Evolutionary conservation across 2,113 vertebrate species (phyloP).

Genomic region (Hiodon alosoides): DNA sequence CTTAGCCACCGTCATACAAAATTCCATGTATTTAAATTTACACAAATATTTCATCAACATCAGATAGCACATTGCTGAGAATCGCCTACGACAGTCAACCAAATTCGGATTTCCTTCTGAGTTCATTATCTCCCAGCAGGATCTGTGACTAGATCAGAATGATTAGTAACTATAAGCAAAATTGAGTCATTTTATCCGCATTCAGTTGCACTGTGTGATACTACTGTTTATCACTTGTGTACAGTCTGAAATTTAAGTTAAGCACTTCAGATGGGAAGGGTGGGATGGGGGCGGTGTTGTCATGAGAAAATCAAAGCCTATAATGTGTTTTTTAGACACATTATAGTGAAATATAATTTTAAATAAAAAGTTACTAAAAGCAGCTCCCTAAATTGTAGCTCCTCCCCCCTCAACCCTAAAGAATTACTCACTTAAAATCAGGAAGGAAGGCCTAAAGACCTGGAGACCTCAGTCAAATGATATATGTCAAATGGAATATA

Average conservation of each 20-base stretch:
- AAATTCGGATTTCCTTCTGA: slow-evolving; percentile 4
- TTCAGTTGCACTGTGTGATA: neutral
- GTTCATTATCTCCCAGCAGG: slow-evolving; percentile 21
- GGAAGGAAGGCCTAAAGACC: neutral
- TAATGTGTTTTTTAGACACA: neutral
- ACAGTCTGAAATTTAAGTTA: neutral
- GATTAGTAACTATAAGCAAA: slow-evolving; percentile 20
- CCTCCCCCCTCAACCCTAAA: too few relatives aligned
- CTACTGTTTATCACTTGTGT: slow-evolving; percentile 1
- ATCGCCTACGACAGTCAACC: slow-evolving; percentile 5
- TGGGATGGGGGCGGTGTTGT: neutral
- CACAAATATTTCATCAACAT: neutral
- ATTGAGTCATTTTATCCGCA: slow-evolving; percentile 8
- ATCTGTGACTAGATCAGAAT: slow-evolving; percentile 4
- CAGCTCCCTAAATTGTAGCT: too few relatives aligned
- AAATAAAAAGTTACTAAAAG: too few relatives aligned
- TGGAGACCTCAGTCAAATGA: neutral
- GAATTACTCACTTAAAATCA: too few relatives aligned
- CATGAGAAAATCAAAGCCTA: neutral
- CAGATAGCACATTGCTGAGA: neutral
- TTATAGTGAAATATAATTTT: too few relatives aligned
- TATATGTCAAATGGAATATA: neutral
- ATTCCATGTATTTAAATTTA: neutral
- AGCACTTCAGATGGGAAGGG: neutral
- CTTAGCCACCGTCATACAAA: too few relatives aligned